Conservation (phyloP, 2,113 vertebrate species). For the Chaetura pelagica region DNA sequence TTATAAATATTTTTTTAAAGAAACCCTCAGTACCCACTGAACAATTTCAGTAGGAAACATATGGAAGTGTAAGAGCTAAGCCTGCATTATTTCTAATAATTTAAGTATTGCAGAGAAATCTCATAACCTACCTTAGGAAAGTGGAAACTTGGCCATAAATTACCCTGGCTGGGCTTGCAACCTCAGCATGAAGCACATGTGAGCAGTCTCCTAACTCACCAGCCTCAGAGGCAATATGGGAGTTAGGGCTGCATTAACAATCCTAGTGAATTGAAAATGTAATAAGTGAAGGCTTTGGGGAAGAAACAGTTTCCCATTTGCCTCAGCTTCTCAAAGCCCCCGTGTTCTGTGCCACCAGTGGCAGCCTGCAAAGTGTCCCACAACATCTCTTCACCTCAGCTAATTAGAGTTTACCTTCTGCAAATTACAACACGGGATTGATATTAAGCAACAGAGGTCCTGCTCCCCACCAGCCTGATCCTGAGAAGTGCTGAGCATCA, state of each 20-base stretch:
- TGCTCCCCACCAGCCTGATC: conserved; percentile 16
- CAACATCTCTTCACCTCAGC: conserved; percentile 9
- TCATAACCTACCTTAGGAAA: neutral
- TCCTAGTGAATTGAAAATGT: neutral
- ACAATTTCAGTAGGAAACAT: neutral
- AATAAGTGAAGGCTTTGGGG: neutral
- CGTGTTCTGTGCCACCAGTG: neutral
- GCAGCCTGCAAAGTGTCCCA: neutral
- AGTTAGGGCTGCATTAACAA: neutral
- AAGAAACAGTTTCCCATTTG: neutral
- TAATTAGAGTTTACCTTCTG: conserved; percentile 69
- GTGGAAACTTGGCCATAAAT: conserved; percentile 58
- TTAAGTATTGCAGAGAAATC: neutral
- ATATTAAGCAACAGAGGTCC: conserved; percentile 33
- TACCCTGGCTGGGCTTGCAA: conserved; percentile 33
- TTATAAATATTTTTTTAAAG: no score
- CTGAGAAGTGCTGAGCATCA: conserved; percentile 25
- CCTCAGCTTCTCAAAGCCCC: neutral
- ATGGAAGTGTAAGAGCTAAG: neutral
- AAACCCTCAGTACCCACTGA: neutral
- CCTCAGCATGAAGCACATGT: neutral
- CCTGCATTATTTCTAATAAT: neutral
- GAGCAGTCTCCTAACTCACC: conserved; percentile 1
- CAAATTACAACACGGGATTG: conserved; percentile 50
- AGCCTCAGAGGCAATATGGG: neutral